Evolutionary conservation across 2,888 invertebrate species (phyloP).

Genomic region (Hoplodrina blanda): DNA sequence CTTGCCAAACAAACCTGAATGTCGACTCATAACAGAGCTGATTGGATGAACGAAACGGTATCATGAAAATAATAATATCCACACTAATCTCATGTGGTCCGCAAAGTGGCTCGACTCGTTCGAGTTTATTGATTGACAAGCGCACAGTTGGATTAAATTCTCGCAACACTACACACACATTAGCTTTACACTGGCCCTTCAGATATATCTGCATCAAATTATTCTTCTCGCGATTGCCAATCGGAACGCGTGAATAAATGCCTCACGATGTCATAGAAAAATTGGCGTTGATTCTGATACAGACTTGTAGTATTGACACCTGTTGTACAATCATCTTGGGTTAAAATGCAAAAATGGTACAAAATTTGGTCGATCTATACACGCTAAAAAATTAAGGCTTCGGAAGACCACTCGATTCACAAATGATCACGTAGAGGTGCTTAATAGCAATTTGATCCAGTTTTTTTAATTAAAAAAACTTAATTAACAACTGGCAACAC

Average conservation of each 20-base stretch:
- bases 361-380: neutral
- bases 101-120: conserved; percentile 79
- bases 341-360: neutral
- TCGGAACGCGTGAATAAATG: conserved; percentile 58
- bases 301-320: neutral
- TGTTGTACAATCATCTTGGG: neutral
- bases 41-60: conserved; percentile 23
- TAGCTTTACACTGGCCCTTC: conserved; percentile 79
- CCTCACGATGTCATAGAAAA: conserved; percentile 54
- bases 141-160: conserved; percentile 86
- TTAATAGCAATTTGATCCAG: neutral
- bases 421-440: neutral
- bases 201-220: conserved; percentile 63
- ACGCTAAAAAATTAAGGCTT: neutral
- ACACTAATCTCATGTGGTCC: conserved; percentile 66
- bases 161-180: conserved; percentile 82
- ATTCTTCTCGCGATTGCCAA: conserved; percentile 59
- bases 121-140: conserved; percentile 89
- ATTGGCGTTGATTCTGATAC: conserved; percentile 36
- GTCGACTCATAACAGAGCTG: neutral
- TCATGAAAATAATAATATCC: conserved; percentile 69
- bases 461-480: conserved; percentile 69
- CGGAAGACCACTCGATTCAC: neutral
- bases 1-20: neutral
- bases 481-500: conserved; percentile 79